Evolutionary conservation across 2,888 invertebrate species (phyloP), one percentile per base, ranked within the genome.

Genomic region (Hyppa rectilinea): DNA sequence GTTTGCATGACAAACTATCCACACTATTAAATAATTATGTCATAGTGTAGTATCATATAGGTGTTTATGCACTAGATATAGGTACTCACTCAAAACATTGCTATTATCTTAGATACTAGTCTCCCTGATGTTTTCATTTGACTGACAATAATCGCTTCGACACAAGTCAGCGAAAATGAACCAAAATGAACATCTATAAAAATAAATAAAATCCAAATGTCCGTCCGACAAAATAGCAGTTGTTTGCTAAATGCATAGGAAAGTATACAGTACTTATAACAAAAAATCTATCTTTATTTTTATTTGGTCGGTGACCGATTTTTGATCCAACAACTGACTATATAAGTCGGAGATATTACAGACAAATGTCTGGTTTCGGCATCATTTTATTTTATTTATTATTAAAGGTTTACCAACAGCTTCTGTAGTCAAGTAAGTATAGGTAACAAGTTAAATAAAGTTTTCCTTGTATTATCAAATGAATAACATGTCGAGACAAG

Each of bases 401-500:
- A 14, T 53, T 53, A 20, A 31, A 31, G n/a, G 31, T n/a, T 53
- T 53, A 34, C 31, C 14, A 34, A 14, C n/a, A n/a, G 7, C 34
- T 55, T 55, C 9, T 55, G 55, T 23, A 36, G 5, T 29, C 20
- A 50, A 17, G 4, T 36, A n/a, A 7, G 14, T 36, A 23, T 17
- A 10, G 6, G 12, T 40, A 9, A 29, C 6, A 14, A 31, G 10
- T 1, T 36, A 60, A 55, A 55, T 43, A 47, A 23, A 34, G 14
- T 73, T 73, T 73, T 73, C 72, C 72, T 58, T 65, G 20, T 64
- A 14, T 31, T 52, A 58, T 53, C 45, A 56, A n/a, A 58, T 64
- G 31, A 63, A 6, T 26, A 56, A 45, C 23, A 31, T 34, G 2
- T 9, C 20, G 17, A 2, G 40, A 7, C 50, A 23, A 38, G 20